These are phyloP conservation scores for Lateolabrax maculatus DNA, from an alignment of 2,797 vertebrate genomes.

Conservation along the genomic window DNA sequence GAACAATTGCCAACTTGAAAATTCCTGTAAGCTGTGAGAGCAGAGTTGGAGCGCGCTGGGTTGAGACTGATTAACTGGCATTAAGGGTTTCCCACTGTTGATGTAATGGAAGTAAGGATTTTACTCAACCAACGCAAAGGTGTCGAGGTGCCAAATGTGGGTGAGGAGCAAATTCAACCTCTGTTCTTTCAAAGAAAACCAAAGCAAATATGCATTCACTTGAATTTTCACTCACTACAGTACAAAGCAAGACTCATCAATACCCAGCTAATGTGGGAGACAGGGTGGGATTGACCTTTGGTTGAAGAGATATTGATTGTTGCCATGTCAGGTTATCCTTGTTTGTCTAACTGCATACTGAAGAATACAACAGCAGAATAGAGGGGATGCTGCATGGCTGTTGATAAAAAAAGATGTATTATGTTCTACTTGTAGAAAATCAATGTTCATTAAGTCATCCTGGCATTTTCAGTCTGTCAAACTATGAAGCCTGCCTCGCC, in stretches of 20 bases:
- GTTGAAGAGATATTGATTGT: slow-evolving; percentile 21
- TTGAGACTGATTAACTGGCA: slow-evolving; percentile 61
- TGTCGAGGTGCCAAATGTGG: slow-evolving; percentile 22
- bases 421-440: not conserved
- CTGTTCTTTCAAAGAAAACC: slow-evolving; percentile 12
- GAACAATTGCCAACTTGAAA: slow-evolving; percentile 50
- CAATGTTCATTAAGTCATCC: slow-evolving; percentile 1
- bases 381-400: not conserved
- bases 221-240: not conserved
- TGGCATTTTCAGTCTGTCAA: not conserved
- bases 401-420: not conserved
- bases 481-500: not conserved
- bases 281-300: slow-evolving; percentile 16
- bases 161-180: slow-evolving; percentile 17
- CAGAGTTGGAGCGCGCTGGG: slow-evolving; percentile 44
- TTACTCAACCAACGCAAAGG: slow-evolving; percentile 22
- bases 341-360: slow-evolving; percentile 20
- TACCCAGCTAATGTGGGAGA: slow-evolving; percentile 13
- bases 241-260: not conserved
- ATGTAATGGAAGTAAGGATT: slow-evolving; percentile 60
- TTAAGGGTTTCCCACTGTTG: slow-evolving; percentile 56
- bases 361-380: not conserved
- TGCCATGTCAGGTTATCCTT: slow-evolving; percentile 6
- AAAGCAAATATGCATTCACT: slow-evolving; percentile 3
- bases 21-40: slow-evolving; percentile 53